Evolutionary conservation across 2,113 vertebrate genomes (phyloP).

Genomic region (Cettia cetti): DNA sequence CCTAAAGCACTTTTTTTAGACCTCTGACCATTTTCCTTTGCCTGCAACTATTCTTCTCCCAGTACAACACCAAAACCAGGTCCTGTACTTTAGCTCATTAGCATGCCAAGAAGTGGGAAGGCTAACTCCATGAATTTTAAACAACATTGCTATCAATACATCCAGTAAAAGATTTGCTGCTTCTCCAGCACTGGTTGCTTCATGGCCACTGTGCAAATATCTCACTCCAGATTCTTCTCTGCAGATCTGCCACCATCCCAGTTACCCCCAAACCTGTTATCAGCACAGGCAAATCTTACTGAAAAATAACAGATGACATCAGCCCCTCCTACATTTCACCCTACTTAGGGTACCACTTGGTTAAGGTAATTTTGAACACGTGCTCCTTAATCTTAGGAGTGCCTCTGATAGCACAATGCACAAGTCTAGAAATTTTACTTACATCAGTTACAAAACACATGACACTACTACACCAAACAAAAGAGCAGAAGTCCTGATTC

Average conservation of each 20-base stretch:
- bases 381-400: background rate
- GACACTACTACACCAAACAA: background rate
- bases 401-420: accelerated
- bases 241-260: background rate
- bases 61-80: background rate
- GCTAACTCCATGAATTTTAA: background rate
- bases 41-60: background rate
- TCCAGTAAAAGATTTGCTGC: background rate
- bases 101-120: background rate
- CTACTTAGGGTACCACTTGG: background rate
- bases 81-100: background rate
- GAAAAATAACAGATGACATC: background rate
- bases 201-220: background rate
- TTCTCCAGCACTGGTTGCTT: background rate
- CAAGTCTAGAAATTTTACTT: background rate
- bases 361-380: background rate
- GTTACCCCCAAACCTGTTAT: background rate
- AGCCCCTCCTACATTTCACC: background rate
- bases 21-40: background rate
- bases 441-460: background rate
- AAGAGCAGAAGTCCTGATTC: background rate
- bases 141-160: background rate
- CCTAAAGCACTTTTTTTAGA: background rate
- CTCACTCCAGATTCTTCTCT: background rate
- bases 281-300: background rate